A percentile compares a stretch with the other conserved stretches of the same genome.
Conservation (phyloP, 2,888 invertebrate genomes). For the Nemotelus pantherinus region DNA sequence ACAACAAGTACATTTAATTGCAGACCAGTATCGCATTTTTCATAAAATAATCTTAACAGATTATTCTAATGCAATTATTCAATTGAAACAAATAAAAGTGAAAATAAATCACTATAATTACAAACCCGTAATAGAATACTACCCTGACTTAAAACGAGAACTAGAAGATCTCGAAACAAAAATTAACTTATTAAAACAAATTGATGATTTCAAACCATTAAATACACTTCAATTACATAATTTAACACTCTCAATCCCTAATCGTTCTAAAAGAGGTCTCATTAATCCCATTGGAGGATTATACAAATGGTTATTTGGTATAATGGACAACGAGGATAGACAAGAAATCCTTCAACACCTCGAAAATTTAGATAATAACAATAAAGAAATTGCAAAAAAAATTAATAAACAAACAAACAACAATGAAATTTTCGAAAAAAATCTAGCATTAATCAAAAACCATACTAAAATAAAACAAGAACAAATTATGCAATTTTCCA, state of each 20-base stretch:
- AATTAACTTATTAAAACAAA: constrained; percentile 5
- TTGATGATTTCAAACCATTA: not conserved
- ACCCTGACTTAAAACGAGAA: not conserved
- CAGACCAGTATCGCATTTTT: not conserved
- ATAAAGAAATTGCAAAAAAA: not conserved
- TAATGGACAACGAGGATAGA: constrained; percentile 4
- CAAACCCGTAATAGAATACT: not conserved
- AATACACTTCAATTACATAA: constrained; percentile 7
- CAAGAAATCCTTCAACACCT: constrained; percentile 11
- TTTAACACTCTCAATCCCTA: not conserved
- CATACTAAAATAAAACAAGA: not conserved
- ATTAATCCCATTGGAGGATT: constrained; percentile 6
- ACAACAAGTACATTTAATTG: not conserved
- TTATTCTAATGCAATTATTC: not conserved
- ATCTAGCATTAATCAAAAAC: constrained; percentile 10
- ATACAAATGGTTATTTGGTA: constrained; percentile 4
- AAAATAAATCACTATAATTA: not conserved
- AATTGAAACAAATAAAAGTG: not conserved
- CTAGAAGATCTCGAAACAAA: constrained; percentile 7
- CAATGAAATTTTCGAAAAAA: constrained; percentile 8
- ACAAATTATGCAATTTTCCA: constrained; percentile 4
- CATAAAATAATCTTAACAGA: not conserved
- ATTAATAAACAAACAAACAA: constrained; percentile 8
- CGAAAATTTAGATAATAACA: not conserved
- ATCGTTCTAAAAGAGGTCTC: not conserved